A percentile compares a stretch with the other conserved stretches of the same genome.
These are phyloP conservation scores for Ceraclea dissimilis DNA, from an alignment of 2,888 invertebrate species.

Conservation along the genomic window DNA sequence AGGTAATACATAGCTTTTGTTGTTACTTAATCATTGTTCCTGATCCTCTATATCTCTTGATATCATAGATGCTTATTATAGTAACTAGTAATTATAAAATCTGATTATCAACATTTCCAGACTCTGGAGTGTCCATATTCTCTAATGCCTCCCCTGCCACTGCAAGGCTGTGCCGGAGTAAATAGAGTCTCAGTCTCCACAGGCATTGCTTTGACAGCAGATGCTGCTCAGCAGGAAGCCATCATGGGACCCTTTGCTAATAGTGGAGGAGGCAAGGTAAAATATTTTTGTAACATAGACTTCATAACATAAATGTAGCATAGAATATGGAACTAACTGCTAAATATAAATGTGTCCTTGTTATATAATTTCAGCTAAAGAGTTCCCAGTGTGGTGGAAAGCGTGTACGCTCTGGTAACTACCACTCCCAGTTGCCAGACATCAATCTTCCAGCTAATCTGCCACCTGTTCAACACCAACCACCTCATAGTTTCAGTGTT, in stretches of 20 bases:
- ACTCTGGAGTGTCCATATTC: constrained; percentile 48
- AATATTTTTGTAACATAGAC: not conserved
- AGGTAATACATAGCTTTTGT: constrained; percentile 43
- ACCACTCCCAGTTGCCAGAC: constrained; percentile 60
- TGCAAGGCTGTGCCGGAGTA: constrained; percentile 15
- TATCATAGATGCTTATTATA: too few species aligned
- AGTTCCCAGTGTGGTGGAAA: constrained; percentile 14
- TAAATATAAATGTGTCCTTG: too few species aligned
- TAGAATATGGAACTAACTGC: too few species aligned
- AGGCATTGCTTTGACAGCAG: constrained; percentile 26
- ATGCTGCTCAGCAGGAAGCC: constrained; percentile 31
- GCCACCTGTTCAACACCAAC: constrained; percentile 75
- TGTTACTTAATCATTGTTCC: not conserved
- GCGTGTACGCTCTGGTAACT: constrained; percentile 27
- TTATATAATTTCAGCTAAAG: constrained; percentile 12
- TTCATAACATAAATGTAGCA: too few species aligned
- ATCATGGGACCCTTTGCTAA: constrained; percentile 24
- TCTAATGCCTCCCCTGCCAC: constrained; percentile 20
- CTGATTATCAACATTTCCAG: constrained; percentile 28
- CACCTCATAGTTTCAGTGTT: constrained; percentile 76
- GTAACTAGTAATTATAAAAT: too few species aligned
- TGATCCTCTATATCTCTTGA: too few species aligned
- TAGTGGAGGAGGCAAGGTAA: constrained; percentile 22
- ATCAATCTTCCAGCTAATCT: constrained; percentile 80
- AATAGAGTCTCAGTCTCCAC: constrained; percentile 21